Percentiles rank a stretch among this genome's conserved stretches.
These are phyloP conservation scores for Aratinga solstitialis DNA, from an alignment of 2,797 vertebrate species.

Conservation along the genomic window DNA sequence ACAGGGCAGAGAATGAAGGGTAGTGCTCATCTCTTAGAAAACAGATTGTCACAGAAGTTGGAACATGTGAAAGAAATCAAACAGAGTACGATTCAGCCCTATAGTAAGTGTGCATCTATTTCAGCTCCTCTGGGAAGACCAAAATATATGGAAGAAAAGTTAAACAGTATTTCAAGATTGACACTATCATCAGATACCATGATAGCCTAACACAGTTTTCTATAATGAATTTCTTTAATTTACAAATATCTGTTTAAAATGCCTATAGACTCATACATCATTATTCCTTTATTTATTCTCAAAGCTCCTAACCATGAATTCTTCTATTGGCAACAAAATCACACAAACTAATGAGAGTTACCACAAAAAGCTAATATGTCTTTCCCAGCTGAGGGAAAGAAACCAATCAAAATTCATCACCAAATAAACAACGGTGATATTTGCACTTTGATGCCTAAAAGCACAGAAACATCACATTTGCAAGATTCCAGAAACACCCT, in stretches of 20 bases:
- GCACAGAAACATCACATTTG: neutral
- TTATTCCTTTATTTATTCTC: neutral
- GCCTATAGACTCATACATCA: neutral
- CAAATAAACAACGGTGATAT: neutral
- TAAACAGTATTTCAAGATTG: neutral
- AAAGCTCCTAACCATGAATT: neutral
- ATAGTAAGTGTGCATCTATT: neutral
- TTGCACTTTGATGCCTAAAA: neutral
- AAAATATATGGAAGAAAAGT: neutral
- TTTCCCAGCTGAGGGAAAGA: neutral
- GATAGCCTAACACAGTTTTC: neutral
- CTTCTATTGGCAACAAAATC: neutral
- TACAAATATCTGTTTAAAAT: neutral
- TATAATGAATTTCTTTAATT: neutral
- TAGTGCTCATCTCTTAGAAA: neutral
- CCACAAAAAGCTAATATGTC: neutral
- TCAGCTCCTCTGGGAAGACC: neutral
- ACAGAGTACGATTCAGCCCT: neutral
- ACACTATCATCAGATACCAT: neutral
- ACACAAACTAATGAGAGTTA: neutral
- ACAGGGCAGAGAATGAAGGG: neutral
- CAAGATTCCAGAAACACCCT: neutral
- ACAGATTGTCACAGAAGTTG: neutral
- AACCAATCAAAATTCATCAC: neutral
- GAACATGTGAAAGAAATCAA: neutral